Evolutionary conservation across 2,113 vertebrate species (phyloP), one percentile per base, ranked within the genome.

Genomic region (Cinclus cinclus): DNA sequence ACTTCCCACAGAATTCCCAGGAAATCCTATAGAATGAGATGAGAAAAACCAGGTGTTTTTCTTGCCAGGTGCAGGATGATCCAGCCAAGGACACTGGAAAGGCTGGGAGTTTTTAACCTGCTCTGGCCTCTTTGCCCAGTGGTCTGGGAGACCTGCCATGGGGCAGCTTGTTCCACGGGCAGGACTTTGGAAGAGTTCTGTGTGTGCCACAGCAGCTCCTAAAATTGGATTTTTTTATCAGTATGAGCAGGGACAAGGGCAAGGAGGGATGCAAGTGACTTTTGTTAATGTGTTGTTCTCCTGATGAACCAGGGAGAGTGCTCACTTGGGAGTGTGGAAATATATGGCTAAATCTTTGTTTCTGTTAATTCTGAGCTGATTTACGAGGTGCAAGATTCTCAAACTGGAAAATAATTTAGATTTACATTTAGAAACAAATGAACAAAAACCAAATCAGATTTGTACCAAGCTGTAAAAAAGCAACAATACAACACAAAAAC

Each of bases 91-190:
- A 10, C 12, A 31, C 1, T 15, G 74, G 1, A 5, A n/a, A 25
- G 20, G 73, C 50, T 78, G 46, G 15, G 44, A 41, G 10, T 10
- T 35, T 37, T 56, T 47, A 50, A 25, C 41, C 28, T 58, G 39
- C 67, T 50, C n/a, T 76, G 50, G 64, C 44, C 56, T 76, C 68
- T 21, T 21, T 64, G 15, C 70, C 62, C 9, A 3, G 28, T 7
- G 37, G 44, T 62, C n/a, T 0, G 3, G 9, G 28, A 62, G 33
- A 35, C 5, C 7, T 25, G 6, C n/a, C 5, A 0, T 0, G 16
- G 39, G 4, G 35, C 37, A 46, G n/a, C 24, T 7, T 20, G 16
- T 73, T 67, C 67, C 33, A 3, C 0, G 9, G 42, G 55, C 35
- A 49, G 62, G 8, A 4, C 15, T 9, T 16, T 8, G 55, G 30